Evolutionary conservation across 2,888 invertebrate genomes (phyloP), one percentile per base, ranked within the genome.

Genomic region (Leptopilina drosophilae): DNA sequence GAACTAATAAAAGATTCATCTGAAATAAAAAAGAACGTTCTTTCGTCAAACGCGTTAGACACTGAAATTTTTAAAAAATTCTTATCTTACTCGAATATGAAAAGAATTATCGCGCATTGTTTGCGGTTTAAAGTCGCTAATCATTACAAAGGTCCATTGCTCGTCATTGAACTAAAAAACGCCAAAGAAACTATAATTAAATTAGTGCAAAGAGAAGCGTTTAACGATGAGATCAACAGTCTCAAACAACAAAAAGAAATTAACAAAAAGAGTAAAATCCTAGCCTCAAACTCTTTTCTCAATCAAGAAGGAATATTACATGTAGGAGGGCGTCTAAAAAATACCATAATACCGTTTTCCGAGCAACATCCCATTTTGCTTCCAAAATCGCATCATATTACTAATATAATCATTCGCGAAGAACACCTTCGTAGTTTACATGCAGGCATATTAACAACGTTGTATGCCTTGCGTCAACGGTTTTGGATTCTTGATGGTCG

Each of bases 321-420:
- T 65, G 82, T 62, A 7, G 64, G 33, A 12, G 11, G 64, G 12
- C 2, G 33, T 12, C 8, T 64, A 5, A 26, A 33, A 33, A 64
- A 64, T 33, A 12, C 64, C 5, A 6, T 12, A 9, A 11, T 64
- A 11, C 26, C 64, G 11, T 64, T 64, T 64, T 75, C 80, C 9
- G 76, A 82, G 33, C 82, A 83, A 77, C 85, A 87, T 80, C 87
- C 87, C 0, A 86, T 88, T 6, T 49, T 89, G 6, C 53, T 89
- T 11, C 86, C 88, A 5, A 79, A 77, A 40, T 73, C 80, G 8
- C 82, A 87, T 80, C 77, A 81, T n/a, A 12, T 88, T 0, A 87
- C 89, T 66, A 81, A 83, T 8, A 65, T 87, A 2, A 83, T 88
- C 5, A 85, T 88, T 12, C 78, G 76, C 11, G 79, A 87, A 33